These are phyloP conservation scores for Latrodectus hesperus DNA, from an alignment of 2,888 invertebrate species.

Conservation along the genomic window DNA sequence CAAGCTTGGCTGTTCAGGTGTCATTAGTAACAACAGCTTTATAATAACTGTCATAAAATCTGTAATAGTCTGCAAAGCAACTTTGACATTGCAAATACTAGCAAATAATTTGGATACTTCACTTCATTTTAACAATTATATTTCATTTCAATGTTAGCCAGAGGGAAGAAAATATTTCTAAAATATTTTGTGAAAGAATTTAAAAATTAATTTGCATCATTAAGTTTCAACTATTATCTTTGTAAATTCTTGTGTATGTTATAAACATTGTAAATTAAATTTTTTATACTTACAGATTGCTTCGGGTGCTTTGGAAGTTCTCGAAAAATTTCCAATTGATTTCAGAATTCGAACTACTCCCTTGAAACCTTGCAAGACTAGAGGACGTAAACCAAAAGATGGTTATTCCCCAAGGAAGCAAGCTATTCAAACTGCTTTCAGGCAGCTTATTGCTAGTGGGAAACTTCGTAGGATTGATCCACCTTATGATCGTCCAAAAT, in stretches of 20 bases:
- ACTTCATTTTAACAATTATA: no score
- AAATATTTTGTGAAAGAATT: no score
- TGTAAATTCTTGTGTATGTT: not conserved
- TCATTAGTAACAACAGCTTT: no score
- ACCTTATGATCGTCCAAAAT: conserved; percentile 21
- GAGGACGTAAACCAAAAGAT: conserved; percentile 71
- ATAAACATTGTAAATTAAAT: not conserved
- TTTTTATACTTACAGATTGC: conserved; percentile 80
- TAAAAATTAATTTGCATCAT: no score
- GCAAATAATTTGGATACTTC: no score
- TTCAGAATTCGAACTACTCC: conserved; percentile 90
- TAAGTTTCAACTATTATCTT: no score
- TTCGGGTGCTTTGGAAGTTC: conserved; percentile 75
- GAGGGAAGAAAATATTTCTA: no score
- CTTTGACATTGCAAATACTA: no score
- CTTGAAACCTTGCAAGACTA: conserved; percentile 83
- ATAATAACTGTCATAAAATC: no score
- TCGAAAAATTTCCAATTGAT: conserved; percentile 87
- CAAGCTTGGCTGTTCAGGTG: no score
- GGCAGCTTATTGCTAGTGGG: conserved; percentile 57
- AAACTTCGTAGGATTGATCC: conserved; percentile 51
- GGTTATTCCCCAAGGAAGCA: conserved; percentile 53
- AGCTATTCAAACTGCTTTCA: conserved; percentile 54
- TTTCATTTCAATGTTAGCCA: no score
- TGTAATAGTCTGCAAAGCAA: no score